Evolutionary conservation across 2,888 invertebrate species (phyloP).

Genomic region (Arctia plantaginis): DNA sequence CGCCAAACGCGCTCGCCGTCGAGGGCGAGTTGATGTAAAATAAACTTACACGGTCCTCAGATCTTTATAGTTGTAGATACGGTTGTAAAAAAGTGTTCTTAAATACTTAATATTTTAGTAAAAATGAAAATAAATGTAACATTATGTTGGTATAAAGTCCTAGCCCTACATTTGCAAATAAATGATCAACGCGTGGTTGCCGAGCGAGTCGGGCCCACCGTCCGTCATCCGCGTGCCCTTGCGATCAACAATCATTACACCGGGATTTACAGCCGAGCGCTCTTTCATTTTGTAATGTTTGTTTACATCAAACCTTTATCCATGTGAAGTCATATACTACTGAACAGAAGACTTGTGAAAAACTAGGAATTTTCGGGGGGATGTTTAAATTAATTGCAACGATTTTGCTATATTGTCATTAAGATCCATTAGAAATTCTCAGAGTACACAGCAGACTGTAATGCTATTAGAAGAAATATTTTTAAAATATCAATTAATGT

Average conservation of each 20-base stretch:
- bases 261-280: slow-evolving; percentile 36
- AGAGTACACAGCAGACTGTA: not conserved
- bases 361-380: not conserved
- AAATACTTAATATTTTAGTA: not conserved
- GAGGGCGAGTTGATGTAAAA: too few relatives aligned
- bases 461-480: too few relatives aligned
- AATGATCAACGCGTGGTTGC: slow-evolving; percentile 41
- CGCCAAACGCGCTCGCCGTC: too few relatives aligned
- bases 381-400: not conserved
- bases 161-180: slow-evolving; percentile 28
- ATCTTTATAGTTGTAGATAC: too few relatives aligned
- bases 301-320: slow-evolving; percentile 24
- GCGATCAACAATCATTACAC: slow-evolving; percentile 35
- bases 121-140: not conserved
- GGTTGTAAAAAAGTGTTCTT: not conserved
- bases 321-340: not conserved
- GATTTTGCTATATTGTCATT: not conserved
- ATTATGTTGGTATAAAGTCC: not conserved
- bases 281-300: slow-evolving; percentile 36
- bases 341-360: not conserved
- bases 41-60: too few relatives aligned
- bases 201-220: slow-evolving; percentile 29
- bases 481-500: too few relatives aligned
- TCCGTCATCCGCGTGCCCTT: slow-evolving; percentile 7
- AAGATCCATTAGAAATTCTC: not conserved